Evolutionary conservation across 2,888 invertebrate species (phyloP).

Genomic region (Gerris lacustris): DNA sequence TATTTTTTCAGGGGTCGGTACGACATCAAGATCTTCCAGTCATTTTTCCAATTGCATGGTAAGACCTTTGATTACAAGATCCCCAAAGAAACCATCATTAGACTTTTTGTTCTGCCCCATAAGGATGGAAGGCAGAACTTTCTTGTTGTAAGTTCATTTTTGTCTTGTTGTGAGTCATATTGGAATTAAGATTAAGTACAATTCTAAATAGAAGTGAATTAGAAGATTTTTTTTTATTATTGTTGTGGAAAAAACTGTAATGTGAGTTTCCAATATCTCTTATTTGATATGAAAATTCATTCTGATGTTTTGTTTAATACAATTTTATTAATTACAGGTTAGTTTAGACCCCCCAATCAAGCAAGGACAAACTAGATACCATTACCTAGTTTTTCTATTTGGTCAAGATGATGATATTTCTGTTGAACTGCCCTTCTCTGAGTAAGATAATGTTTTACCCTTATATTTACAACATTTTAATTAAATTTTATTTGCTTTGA

Average conservation of each 20-base stretch:
- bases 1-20: slow-evolving; percentile 78
- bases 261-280: background rate
- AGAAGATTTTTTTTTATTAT: background rate
- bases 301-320: no score
- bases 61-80: slow-evolving; percentile 99
- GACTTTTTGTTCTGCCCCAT: slow-evolving; percentile 89
- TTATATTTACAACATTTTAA: slow-evolving; percentile 12
- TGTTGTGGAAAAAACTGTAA: background rate
- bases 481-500: slow-evolving; percentile 5
- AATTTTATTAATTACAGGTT: slow-evolving; percentile 37
- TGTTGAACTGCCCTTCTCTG: slow-evolving; percentile 79
- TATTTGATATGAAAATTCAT: background rate
- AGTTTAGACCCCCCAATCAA: slow-evolving; percentile 98
- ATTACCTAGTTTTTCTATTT: slow-evolving; percentile 87
- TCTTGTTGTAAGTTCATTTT: slow-evolving; percentile 63
- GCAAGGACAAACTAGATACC: slow-evolving; percentile 97
- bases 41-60: slow-evolving; percentile 84
- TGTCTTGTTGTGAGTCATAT: background rate
- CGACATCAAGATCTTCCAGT: slow-evolving; percentile 86
- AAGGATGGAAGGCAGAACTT: slow-evolving; percentile 97
- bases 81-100: slow-evolving; percentile 88
- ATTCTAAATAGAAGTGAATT: background rate
- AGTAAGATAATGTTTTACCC: slow-evolving; percentile 47
- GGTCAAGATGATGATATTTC: slow-evolving; percentile 81
- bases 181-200: background rate